These are phyloP conservation scores for Carcharodon carcharias DNA, from an alignment of 2,797 vertebrate genomes.

Conservation along the genomic window DNA sequence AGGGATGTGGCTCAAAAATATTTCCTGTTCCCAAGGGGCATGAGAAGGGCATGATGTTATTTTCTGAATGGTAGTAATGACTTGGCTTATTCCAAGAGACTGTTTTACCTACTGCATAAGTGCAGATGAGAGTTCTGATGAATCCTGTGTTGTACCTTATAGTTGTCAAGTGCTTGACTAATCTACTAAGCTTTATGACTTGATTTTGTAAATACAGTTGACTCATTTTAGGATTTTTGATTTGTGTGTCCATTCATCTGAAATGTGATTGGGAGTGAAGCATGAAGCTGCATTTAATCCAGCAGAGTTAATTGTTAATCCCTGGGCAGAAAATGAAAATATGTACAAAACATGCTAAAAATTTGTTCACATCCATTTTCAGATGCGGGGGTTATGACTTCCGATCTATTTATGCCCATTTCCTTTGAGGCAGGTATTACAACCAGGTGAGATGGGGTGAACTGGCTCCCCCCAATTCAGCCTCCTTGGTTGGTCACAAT, in stretches of 20 bases:
- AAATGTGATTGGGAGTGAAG: not conserved
- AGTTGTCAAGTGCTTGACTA: not conserved
- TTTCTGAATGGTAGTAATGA: not conserved
- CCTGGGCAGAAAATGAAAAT: not conserved
- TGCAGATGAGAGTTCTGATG: not conserved
- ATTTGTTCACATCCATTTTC: no score
- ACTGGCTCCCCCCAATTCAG: no score
- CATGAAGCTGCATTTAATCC: not conserved
- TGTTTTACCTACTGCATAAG: not conserved
- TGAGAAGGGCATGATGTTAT: not conserved
- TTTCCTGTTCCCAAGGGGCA: not conserved
- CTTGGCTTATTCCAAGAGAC: not conserved
- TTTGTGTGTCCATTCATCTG: not conserved
- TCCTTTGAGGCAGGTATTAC: no score
- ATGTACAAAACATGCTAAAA: not conserved
- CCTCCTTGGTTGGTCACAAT: no score
- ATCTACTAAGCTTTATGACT: not conserved
- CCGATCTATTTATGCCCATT: no score
- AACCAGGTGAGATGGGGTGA: no score
- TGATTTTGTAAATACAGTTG: not conserved
- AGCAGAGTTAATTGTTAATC: not conserved
- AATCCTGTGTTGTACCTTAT: not conserved
- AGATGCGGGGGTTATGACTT: no score
- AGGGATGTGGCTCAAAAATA: not conserved
- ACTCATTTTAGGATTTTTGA: not conserved